These are phyloP conservation scores for Ceraclea dissimilis DNA, from an alignment of 2,888 invertebrate species.

Conservation along the genomic window DNA sequence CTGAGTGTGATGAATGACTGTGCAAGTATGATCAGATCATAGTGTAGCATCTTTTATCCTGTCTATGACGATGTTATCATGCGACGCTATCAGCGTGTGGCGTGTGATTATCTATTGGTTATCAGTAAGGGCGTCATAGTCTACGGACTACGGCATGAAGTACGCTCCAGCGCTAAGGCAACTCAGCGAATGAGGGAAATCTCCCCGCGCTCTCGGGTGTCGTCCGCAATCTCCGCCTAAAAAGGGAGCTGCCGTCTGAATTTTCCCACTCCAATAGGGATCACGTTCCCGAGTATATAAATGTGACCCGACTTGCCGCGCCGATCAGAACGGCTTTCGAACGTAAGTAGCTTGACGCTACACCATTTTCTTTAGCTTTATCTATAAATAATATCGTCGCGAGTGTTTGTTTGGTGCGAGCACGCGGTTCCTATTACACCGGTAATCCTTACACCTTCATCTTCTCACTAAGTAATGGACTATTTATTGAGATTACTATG, in stretches of 20 bases:
- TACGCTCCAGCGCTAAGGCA: not conserved
- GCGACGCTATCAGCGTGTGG: too few species aligned
- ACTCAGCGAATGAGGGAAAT: constrained; percentile 2
- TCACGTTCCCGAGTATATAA: constrained; percentile 80
- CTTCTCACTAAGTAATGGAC: too few species aligned
- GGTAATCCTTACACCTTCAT: constrained; percentile 1
- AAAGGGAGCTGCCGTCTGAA: constrained; percentile 51
- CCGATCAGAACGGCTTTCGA: constrained; percentile 95
- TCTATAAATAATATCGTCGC: constrained; percentile 19
- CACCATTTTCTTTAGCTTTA: constrained; percentile 4
- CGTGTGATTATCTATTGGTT: too few species aligned
- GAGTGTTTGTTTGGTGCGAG: constrained; percentile 21
- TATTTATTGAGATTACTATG: too few species aligned
- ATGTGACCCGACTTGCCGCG: constrained; percentile 59
- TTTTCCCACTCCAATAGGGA: constrained; percentile 48
- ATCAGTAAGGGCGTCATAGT: too few species aligned
- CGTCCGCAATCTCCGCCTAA: constrained; percentile 47
- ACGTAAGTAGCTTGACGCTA: constrained; percentile 64
- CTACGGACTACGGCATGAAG: not conserved
- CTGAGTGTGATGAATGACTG: too few species aligned
- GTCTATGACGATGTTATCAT: too few species aligned
- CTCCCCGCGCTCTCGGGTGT: constrained; percentile 23
- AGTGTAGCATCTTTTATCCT: too few species aligned
- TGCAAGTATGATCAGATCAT: too few species aligned
- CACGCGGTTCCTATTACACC: constrained; percentile 21